Evolutionary conservation across 2,888 invertebrate genomes (phyloP).

Genomic region (Tipula lateralis): DNA sequence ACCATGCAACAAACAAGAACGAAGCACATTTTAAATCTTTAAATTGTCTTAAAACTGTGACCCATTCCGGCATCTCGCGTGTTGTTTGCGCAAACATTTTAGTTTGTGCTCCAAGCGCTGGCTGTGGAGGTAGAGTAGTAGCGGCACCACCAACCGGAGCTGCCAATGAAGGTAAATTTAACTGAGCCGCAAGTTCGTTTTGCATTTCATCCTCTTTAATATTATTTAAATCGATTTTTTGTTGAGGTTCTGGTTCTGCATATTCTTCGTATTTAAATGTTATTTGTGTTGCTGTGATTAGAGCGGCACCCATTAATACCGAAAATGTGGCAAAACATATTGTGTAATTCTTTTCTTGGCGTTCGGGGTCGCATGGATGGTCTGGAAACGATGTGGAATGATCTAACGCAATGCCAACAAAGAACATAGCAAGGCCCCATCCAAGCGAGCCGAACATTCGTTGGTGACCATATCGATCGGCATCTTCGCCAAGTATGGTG

Average conservation of each 20-base stretch:
- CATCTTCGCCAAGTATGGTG: constrained; percentile 81
- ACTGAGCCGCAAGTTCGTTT: constrained; percentile 75
- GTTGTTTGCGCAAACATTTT: constrained; percentile 89
- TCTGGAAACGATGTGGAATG: constrained; percentile 93
- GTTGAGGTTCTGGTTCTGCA: constrained; percentile 40
- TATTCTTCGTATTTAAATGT: constrained; percentile 57
- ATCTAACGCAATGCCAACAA: constrained; percentile 87
- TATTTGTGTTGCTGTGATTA: constrained; percentile 81
- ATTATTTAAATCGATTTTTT: constrained; percentile 48
- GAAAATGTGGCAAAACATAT: constrained; percentile 98
- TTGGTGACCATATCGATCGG: constrained; percentile 89
- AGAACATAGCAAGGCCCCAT: constrained; percentile 98
- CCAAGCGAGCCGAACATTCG: constrained; percentile 97
- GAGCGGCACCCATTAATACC: constrained; percentile 91
- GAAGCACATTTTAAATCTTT: constrained; percentile 85
- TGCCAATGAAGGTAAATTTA: constrained; percentile 73
- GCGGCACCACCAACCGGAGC: constrained; percentile 47
- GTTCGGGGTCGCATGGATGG: constrained; percentile 85
- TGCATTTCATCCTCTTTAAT: constrained; percentile 74
- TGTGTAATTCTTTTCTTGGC: constrained; percentile 94
- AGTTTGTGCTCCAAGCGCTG: constrained; percentile 56
- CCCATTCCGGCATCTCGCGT: constrained; percentile 88
- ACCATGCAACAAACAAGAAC: constrained; percentile 95
- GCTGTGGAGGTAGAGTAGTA: constrained; percentile 42
- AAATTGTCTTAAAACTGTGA: constrained; percentile 84